phyloP scores from a whole-genome alignment of 2,113 vertebrate species.

The Pimephales promelas region DNA sequence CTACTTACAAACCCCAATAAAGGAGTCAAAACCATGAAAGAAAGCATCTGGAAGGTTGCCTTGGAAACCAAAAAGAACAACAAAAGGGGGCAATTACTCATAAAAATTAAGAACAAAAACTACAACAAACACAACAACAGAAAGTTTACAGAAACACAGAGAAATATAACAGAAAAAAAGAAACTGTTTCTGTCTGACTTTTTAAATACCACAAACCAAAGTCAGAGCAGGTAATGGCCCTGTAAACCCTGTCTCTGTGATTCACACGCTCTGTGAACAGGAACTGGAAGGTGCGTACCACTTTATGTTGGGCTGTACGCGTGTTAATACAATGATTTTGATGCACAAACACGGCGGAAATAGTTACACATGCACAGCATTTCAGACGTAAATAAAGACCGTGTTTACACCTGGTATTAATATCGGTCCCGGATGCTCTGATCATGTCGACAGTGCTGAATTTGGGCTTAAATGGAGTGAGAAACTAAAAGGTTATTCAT shows the following conservation, averaged over 20 bases:
- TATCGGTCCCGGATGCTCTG: background rate
- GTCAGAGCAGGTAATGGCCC: background rate
- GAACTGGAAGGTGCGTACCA: background rate
- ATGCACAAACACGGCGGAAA: background rate
- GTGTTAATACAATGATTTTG: background rate
- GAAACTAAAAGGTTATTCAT: background rate
- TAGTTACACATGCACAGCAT: constrained; percentile 45
- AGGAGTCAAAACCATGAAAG: constrained; percentile 92
- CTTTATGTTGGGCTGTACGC: background rate
- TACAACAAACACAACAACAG: constrained; percentile 2
- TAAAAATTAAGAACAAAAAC: constrained; percentile 12
- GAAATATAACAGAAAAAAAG: constrained; percentile 57
- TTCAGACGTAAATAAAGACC: constrained; percentile 60
- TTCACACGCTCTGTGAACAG: background rate
- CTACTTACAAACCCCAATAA: constrained; percentile 99
- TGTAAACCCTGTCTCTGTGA: background rate
- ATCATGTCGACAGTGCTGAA: background rate
- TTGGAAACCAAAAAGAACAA: constrained; percentile 80
- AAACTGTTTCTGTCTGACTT: background rate
- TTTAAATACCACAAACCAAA: constrained; percentile 24
- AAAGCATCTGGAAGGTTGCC: constrained; percentile 89
- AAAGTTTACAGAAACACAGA: constrained; percentile 42
- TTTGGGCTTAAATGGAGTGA: background rate
- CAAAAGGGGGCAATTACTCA: constrained; percentile 72
- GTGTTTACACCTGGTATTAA: constrained; percentile 18